Evolutionary conservation across 2,888 invertebrate species (phyloP).

Genomic region (Schizaphis graminum): DNA sequence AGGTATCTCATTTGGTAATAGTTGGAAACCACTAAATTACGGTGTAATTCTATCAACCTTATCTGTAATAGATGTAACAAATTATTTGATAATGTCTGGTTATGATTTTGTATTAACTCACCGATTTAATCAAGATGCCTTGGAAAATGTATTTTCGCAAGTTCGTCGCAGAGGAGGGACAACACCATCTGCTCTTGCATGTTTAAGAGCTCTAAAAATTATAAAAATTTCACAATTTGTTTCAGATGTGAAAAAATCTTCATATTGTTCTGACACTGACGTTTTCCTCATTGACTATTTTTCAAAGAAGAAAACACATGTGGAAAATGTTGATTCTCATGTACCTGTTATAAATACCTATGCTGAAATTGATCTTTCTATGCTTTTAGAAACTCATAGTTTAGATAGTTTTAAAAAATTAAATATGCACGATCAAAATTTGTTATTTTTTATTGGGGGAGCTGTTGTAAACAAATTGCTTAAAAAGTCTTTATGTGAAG

Average conservation of each 20-base stretch:
- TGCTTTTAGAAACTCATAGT: not conserved
- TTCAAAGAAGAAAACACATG: not conserved
- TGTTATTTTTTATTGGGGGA: too few species aligned
- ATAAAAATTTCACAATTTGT: conserved; percentile 1
- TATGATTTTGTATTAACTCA: conserved; percentile 16
- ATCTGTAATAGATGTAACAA: conserved; percentile 30
- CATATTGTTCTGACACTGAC: not conserved
- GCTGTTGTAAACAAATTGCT: too few species aligned
- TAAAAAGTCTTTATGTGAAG: too few species aligned
- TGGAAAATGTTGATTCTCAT: conserved; percentile 12
- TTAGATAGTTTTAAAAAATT: conserved; percentile 9
- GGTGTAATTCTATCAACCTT: conserved; percentile 11
- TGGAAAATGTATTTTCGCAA: not conserved
- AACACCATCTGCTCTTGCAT: not conserved
- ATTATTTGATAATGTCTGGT: not conserved
- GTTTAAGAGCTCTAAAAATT: not conserved
- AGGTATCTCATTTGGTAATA: conserved; percentile 29
- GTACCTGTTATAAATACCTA: not conserved
- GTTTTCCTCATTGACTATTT: conserved; percentile 23
- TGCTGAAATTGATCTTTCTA: not conserved
- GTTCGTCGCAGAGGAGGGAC: not conserved
- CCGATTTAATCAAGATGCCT: not conserved
- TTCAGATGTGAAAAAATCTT: not conserved
- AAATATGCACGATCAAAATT: not conserved
- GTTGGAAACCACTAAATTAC: conserved; percentile 10